Conservation (phyloP, 2,113 vertebrate species). For the Furnarius figulus region DNA sequence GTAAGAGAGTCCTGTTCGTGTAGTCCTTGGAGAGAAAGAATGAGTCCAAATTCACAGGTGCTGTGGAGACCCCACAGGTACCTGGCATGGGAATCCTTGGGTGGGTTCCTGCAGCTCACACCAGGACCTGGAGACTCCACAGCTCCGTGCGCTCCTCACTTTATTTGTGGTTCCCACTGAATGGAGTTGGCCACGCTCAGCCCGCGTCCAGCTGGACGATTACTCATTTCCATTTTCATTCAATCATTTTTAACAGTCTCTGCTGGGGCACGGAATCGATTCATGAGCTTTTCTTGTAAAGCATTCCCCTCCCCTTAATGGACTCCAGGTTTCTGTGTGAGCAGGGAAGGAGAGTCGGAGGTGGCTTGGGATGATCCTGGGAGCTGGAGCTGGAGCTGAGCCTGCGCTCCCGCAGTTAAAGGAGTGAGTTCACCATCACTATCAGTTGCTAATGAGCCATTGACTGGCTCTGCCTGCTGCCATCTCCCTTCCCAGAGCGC, state of each 20-base stretch:
- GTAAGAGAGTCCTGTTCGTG: no score
- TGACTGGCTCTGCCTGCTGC: background rate
- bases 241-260: conserved; percentile 10
- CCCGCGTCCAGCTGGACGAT: background rate
- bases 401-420: background rate
- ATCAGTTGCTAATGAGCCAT: background rate
- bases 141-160: background rate
- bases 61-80: background rate
- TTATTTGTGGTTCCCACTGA: background rate
- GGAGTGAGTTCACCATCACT: background rate
- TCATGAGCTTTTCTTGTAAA: background rate
- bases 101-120: background rate
- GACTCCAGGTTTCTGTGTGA: conserved; percentile 20
- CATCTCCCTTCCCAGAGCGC: background rate
- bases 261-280: background rate
- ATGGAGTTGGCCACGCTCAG: background rate
- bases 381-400: background rate
- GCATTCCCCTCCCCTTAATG: background rate
- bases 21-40: no score
- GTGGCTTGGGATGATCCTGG: background rate
- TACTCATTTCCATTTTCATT: conserved; percentile 31
- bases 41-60: background rate
- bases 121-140: rapidly evolving
- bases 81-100: background rate
- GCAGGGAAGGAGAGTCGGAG: background rate